Conservation (phyloP, 2,888 invertebrate genomes). For the Phorcus lineatus region DNA sequence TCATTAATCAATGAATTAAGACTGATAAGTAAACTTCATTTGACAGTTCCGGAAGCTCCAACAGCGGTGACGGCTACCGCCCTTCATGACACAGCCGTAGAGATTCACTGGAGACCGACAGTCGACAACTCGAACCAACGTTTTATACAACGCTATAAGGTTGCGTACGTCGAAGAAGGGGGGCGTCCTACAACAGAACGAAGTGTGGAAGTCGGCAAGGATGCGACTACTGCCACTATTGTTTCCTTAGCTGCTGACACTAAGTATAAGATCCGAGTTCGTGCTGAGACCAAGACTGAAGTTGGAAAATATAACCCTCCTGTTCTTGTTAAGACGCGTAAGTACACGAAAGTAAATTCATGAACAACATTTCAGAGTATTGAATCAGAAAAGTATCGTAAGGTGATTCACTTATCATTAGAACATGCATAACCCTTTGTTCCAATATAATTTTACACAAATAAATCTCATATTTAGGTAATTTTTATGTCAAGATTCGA, state of each 20-base stretch:
- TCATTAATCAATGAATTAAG: too few relatives aligned
- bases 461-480: too few relatives aligned
- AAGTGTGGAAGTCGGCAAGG: not conserved
- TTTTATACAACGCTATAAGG: not conserved
- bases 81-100: not conserved
- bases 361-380: too few relatives aligned
- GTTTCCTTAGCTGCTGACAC: not conserved
- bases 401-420: too few relatives aligned
- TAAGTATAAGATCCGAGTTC: not conserved
- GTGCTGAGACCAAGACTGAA: conserved; percentile 8
- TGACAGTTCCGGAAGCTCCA: not conserved
- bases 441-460: too few relatives aligned
- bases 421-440: too few relatives aligned
- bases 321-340: not conserved
- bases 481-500: too few relatives aligned
- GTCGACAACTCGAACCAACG: not conserved
- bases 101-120: not conserved
- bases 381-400: too few relatives aligned
- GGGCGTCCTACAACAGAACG: not conserved
- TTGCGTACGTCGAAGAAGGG: not conserved
- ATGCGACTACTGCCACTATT: not conserved
- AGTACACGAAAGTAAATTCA: not conserved
- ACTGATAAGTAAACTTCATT: too few relatives aligned
- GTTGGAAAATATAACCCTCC: not conserved
- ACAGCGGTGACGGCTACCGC: not conserved